Evolutionary conservation across 2,888 invertebrate genomes (phyloP).

Genomic region (Drosophila parthenogenetica): DNA sequence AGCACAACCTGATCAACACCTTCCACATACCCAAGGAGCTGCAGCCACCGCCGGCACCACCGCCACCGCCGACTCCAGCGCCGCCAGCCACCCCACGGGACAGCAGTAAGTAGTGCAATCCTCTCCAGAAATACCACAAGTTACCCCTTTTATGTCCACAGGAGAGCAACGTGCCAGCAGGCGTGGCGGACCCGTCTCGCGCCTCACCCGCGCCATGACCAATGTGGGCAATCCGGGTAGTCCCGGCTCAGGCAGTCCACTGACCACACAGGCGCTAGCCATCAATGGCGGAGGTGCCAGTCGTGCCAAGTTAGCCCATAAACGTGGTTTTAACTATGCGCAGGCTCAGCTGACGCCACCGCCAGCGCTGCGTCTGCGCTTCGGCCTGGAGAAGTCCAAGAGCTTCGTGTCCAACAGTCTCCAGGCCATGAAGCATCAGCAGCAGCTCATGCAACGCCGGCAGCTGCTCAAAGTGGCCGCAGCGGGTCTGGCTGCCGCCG

Average conservation of each 20-base stretch:
- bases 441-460: conserved; percentile 69
- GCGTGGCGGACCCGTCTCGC: conserved; percentile 43
- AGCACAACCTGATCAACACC: conserved; percentile 93
- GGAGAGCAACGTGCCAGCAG: conserved; percentile 11
- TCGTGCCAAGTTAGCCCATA: conserved; percentile 67
- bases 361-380: conserved; percentile 65
- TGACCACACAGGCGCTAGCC: conserved; percentile 74
- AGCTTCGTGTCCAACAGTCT: conserved; percentile 83
- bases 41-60: conserved; percentile 39
- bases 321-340: conserved; percentile 68
- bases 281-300: conserved; percentile 58
- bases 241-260: conserved; percentile 70
- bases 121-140: neutral
- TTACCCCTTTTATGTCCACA: too few relatives aligned
- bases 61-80: conserved; percentile 22
- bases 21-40: conserved; percentile 84
- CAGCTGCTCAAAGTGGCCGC: conserved; percentile 47
- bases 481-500: neutral
- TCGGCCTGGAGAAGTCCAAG: conserved; percentile 82
- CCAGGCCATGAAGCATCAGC: conserved; percentile 73
- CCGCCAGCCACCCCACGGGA: conserved; percentile 47
- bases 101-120: conserved; percentile 25
- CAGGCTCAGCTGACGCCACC: conserved; percentile 71
- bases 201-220: conserved; percentile 65
- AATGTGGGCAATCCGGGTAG: conserved; percentile 51